Percentiles rank a stretch among this genome's conserved stretches.
Conservation (phyloP, 1,140 invertebrate genomes). For the Sinonovacula constricta region DNA sequence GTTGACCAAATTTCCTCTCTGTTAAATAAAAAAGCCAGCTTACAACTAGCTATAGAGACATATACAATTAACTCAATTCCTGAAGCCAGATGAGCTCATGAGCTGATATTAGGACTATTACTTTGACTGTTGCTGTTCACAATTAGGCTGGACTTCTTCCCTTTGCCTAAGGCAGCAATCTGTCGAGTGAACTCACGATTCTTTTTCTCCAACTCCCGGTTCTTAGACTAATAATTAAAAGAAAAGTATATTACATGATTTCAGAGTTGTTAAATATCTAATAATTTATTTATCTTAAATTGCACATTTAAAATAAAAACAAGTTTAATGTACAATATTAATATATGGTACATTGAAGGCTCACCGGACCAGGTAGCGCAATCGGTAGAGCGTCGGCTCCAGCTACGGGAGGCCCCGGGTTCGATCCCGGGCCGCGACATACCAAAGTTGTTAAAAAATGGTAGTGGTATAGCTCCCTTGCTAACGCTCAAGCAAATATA, state of each 20-base stretch:
- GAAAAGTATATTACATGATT: not conserved
- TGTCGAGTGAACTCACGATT: conserved; percentile 80
- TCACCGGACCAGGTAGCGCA: too few species aligned
- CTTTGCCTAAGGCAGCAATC: conserved; percentile 90
- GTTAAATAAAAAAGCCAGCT: too few species aligned
- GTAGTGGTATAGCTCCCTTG: too few species aligned
- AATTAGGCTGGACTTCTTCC: conserved; percentile 80
- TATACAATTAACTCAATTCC: too few species aligned
- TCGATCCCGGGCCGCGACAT: too few species aligned
- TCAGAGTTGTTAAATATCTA: not conserved
- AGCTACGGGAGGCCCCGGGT: too few species aligned
- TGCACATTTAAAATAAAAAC: not conserved
- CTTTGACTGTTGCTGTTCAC: conserved; percentile 18
- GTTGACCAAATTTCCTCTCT: too few species aligned
- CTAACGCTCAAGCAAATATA: too few species aligned
- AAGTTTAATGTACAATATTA: not conserved
- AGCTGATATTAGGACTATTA: conserved; percentile 28
- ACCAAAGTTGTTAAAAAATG: too few species aligned
- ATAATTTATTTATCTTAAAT: not conserved
- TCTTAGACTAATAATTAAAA: conserved; percentile 42
- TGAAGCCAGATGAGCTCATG: too few species aligned
- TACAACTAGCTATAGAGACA: too few species aligned
- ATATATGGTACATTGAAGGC: not conserved
- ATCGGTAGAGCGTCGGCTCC: too few species aligned
- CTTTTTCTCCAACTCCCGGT: conserved; percentile 70